phyloP scores from a whole-genome alignment of 2,888 invertebrate species.

The Creontiades dilutus region DNA sequence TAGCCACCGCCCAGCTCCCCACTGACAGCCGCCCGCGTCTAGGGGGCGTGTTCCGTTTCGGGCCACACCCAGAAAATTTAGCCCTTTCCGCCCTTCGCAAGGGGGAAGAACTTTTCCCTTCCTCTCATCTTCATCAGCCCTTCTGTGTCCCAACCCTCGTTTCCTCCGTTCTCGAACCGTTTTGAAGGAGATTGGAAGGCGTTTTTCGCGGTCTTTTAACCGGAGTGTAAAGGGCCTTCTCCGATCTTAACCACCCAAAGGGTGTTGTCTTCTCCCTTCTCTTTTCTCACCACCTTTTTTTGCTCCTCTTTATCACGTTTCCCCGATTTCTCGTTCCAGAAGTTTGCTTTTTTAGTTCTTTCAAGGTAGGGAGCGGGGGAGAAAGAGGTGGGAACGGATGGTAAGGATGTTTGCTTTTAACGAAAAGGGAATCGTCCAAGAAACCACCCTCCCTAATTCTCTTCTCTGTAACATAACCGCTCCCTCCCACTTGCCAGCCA shows the following conservation, averaged over 20 bases:
- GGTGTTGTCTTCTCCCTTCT: background rate
- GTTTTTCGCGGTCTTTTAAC: slow-evolving; percentile 39
- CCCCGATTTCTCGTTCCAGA: background rate
- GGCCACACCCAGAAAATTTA: slow-evolving; percentile 27
- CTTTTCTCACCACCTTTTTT: background rate
- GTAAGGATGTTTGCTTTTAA: slow-evolving; percentile 35
- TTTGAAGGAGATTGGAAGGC: slow-evolving; percentile 30
- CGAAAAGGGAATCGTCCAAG: slow-evolving; percentile 24
- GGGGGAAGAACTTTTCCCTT: background rate
- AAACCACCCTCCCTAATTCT: slow-evolving; percentile 10
- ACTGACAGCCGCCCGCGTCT: background rate
- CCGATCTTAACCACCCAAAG: background rate
- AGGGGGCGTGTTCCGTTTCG: background rate
- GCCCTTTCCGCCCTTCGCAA: background rate
- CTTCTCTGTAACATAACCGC: background rate
- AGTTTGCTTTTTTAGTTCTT: background rate
- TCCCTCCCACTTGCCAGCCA: background rate
- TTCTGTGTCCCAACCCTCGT: background rate
- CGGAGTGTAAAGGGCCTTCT: background rate
- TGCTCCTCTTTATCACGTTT: background rate
- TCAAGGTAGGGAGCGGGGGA: background rate
- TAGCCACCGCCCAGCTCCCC: background rate
- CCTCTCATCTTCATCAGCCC: slow-evolving; percentile 4
- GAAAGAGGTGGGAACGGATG: too few relatives aligned
- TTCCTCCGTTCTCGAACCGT: background rate